Base-by-base conservation (phyloP, 2,797 vertebrate species). In the Somateria mollissima region DNA sequence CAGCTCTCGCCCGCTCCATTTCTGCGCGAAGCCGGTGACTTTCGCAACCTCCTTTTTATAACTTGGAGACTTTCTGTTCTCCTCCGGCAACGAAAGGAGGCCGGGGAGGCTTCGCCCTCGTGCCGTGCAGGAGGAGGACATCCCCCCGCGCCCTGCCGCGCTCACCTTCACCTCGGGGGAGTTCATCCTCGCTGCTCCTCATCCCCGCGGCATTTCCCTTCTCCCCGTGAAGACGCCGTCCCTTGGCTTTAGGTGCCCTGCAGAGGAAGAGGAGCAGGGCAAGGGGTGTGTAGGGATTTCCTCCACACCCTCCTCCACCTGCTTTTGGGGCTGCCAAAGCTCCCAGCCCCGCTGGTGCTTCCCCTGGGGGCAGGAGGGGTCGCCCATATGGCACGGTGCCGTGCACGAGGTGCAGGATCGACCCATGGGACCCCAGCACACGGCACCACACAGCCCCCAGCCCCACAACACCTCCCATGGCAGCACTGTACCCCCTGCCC, bases 1-100 rank as follows among this genome's bases (percentile, higher is more conserved):
- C 92, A 89, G 70, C 57, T 56, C 89, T 14, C 71, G 43, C 70
- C 74, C 65, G 74, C 62, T 91, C 71, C 10, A 9, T 77, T 91
- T 80, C 73, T 61, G 62, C n/a, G 64, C 13, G 4, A 60, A 82
- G n/a, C 15, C 72, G 9, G 34, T 27, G 69, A 64, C 72, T 89
- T 89, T 57, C 17, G 6, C 85, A 89, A 27, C 58, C 51, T 81
- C 67, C n/a, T 76, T 83, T 70, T 77, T 54, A 28, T 21, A 65
- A 1, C 56, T 47, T 5, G 1, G 24, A 58, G 51, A 34, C 25
- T 87, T 66, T 74, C 69, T 25, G 24, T 62, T 87, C 69, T 74
- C 30, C 25, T 47, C n/a, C 1, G 10, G 61, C 4, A 1, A 14
- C 2, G 47, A 71, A n/a, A 27, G 2, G 28, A 43, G 1, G 7